Evolutionary conservation across 37 sponge, comb jelly and placozoan genomes (phyloP), one percentile per base, ranked within the genome.

Genomic region (Crambe crambe): DNA sequence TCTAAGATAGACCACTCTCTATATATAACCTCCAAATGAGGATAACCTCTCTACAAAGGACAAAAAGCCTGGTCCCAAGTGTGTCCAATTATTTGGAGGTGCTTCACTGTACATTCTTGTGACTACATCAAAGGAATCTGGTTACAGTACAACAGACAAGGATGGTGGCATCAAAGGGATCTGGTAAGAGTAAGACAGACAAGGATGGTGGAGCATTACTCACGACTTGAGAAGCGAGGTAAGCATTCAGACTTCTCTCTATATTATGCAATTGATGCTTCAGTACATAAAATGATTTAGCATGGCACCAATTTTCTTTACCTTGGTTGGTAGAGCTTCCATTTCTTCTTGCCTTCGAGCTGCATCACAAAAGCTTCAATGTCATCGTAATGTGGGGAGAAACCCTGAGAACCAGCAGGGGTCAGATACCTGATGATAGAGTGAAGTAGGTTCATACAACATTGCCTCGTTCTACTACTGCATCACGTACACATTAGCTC

Each of bases 321-420:
- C 96, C 96, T 90, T 72, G 99, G 94, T 3, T 59, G 44, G 60
- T 98, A 96, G 35, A 98, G 70, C 68, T 79, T 83, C 99, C 99
- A 98, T 30, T 80, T 77, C 66, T 98, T 98, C 84, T 89, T 96
- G 5, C 99, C 99, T 73, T 98, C 99, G 61, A 98, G 73, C 68
- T 98, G 99, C 54, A 98, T 51, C 17, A 96, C 86, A 87, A 98
- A 98, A n/a, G 99, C 99, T 62, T 98, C 99, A 59, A 98, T 98
- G 81, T 98, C 99, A 74, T 98, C 99, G 83, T 91, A 98, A 72
- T 98, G 99, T 25, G 99, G 99, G 17, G 99, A 96, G 91, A 98
- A 98, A 59, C 99, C 99, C 59, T 98, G 99, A 18, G 94, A 75
- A 23, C 84, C 86, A 42, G 96, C 84, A 1, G 99, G 99, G 72